Evolutionary conservation across 2,797 vertebrate species (phyloP), one percentile per base, ranked within the genome.

Genomic region (Limnodromus scolopaceus): DNA sequence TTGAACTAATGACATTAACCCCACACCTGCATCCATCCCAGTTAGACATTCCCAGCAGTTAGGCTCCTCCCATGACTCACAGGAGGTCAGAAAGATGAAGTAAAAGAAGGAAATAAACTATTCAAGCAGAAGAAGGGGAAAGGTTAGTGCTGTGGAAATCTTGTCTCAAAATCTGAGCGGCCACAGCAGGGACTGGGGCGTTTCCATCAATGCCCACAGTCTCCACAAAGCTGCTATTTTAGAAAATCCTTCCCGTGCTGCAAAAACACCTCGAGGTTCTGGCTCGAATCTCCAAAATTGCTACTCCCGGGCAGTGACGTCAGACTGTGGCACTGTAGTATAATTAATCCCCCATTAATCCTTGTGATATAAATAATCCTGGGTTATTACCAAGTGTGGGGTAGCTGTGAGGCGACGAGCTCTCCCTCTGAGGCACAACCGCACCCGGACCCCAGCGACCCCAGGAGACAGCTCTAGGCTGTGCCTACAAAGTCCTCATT

Each of bases 221-320:
- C 92, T 91, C 66, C 71, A 77, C 70, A 84, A 78, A 80, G 53
- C 72, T 94, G 75, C 68, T 97, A 60, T 91, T 95, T 96, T 68
- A 91, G 60, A 85, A 74, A 87, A 80, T 36, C 64, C 53, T 83
- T 43, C 71, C 80, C 16, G 3, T 61, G 64, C 22, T 91, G 68
- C 65, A 92, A 79, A 93, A 95, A 68, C 61, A 91, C 91, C 84
- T 94, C 80, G 93, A 92, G 94, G 89, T 92, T 96, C 91, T 96
- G 91, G 87, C 82, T 93, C 30, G 17, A 51, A n/a, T 70, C 71
- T 87, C 78, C 66, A 63, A 28, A 83, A 91, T 46, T 71, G 68
- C 89, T 36, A 3, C 84, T 93, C 63, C 32, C 13, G 69, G 77
- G 63, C 77, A 60, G 74, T 91, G 84, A 93, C 2, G 2, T 95